phyloP scores from a whole-genome alignment of 2,113 vertebrate species.

The Alligator sinensis region DNA sequence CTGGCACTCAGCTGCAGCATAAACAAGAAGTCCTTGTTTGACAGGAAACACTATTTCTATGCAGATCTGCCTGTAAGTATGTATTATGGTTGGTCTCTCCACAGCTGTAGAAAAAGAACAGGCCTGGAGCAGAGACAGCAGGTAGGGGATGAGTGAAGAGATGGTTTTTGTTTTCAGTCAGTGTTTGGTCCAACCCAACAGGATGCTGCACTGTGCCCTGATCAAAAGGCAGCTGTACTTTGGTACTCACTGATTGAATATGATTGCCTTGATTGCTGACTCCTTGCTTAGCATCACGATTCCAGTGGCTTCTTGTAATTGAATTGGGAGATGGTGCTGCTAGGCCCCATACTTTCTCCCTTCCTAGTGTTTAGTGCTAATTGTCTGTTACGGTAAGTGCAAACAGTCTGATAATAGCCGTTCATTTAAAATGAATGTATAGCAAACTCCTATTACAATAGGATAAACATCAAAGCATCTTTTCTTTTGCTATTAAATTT shows the following conservation, averaged over 20 bases:
- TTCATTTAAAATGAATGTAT: conserved; percentile 45
- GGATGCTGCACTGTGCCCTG: conserved; percentile 23
- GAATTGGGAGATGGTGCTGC: conserved; percentile 65
- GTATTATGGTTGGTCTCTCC: not conserved
- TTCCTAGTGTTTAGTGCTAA: conserved; percentile 60
- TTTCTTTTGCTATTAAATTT: not conserved
- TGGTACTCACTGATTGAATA: conserved; percentile 57
- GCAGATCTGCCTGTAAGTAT: conserved; percentile 96
- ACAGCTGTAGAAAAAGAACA: not conserved
- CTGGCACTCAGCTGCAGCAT: conserved; percentile 93
- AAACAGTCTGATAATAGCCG: conserved; percentile 37
- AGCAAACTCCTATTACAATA: conserved; percentile 19
- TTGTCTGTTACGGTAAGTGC: conserved; percentile 68
- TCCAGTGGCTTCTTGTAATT: conserved; percentile 73
- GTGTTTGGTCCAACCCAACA: conserved; percentile 19
- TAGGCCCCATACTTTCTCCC: conserved; percentile 48
- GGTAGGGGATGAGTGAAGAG: not conserved
- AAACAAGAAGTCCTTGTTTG: conserved; percentile 95
- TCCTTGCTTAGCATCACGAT: conserved; percentile 72
- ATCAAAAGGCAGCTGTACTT: conserved; percentile 66
- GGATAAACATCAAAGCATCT: not conserved
- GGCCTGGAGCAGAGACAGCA: not conserved
- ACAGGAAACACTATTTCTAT: conserved; percentile 99
- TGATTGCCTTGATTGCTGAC: conserved; percentile 74
- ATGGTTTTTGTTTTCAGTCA: conserved; percentile 24